Evolutionary conservation across 2,888 invertebrate species (phyloP), one percentile per base, ranked within the genome.

Genomic region (Stomorhina lunata): DNA sequence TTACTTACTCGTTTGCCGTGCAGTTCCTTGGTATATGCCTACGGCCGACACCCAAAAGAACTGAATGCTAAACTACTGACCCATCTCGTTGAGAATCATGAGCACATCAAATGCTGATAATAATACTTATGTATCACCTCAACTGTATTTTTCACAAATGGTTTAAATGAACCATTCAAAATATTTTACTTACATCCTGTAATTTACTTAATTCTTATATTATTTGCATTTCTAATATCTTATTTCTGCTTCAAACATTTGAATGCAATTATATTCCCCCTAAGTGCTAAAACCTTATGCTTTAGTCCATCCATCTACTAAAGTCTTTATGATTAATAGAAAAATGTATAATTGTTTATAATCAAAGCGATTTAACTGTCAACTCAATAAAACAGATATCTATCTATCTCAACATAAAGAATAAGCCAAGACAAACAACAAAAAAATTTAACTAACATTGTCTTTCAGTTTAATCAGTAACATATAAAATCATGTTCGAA

Each of bases 401-500:
- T 66, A 72, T 66, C 72, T 72, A 29, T 34, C 43, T 57, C 55
- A 71, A 65, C 59, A 79, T 76, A 61, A 40, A 25, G 3, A 22
- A 9, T 17, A 27, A 37, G n/a, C 34, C 15, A 6, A 48, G 20
- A 29, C 20, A n/a, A 53, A 53, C 27, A 48, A n/a, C n/a, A n/a
- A n/a, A n/a, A n/a, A n/a, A n/a, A n/a, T n/a, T n/a, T n/a, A 17
- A 55, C 32, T 17, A 69, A 48, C 59, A 48, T 59, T 55, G 20
- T 59, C 40, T 59, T 45, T 48, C 9, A 27, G 20, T 68, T 27
- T 53, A 68, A 68, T 78, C 57, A 80, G 53, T 40, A 68, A 80
- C 73, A 80, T 50, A 68, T 66, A 61, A 80, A 80, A 68, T 68
- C 55, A 68, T 80, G 80, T 80, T 53, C 20, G 27, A 68, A 53